A percentile compares a stretch with the other conserved stretches of the same genome.
These are phyloP conservation scores for Neoseiulus cucumeris DNA, from an alignment of 1,140 invertebrate genomes.

Conservation along the genomic window DNA sequence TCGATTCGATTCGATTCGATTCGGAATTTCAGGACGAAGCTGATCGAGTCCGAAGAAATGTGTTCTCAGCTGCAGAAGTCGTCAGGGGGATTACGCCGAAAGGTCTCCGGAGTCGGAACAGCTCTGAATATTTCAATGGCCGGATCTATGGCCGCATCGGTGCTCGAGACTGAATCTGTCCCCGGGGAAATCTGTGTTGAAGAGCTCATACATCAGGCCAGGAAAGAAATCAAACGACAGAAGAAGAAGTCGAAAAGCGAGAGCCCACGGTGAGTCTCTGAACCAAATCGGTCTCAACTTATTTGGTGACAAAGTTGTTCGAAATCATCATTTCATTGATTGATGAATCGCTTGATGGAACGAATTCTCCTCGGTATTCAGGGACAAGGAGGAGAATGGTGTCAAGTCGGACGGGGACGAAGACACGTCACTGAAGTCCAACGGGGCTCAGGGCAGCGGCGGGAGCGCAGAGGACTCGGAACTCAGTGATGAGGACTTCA, in stretches of 20 bases:
- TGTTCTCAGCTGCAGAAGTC: constrained; percentile 42
- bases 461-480: constrained; percentile 30
- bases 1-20: too few relatives aligned
- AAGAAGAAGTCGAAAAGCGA: constrained; percentile 26
- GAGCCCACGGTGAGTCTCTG: constrained; percentile 11
- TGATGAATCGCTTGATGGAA: too few relatives aligned
- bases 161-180: background rate
- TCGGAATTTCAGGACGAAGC: constrained; percentile 39
- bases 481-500: constrained; percentile 25
- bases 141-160: background rate
- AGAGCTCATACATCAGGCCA: constrained; percentile 40
- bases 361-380: too few relatives aligned
- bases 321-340: background rate
- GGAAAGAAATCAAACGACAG: constrained; percentile 41
- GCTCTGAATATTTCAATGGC: background rate
- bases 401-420: constrained; percentile 2
- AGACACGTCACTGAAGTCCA: constrained; percentile 10
- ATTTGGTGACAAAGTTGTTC: background rate
- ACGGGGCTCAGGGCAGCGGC: background rate
- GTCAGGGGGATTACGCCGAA: constrained; percentile 11
- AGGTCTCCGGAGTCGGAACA: background rate
- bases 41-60: constrained; percentile 67
- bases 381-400: constrained; percentile 20
- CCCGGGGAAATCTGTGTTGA: constrained; percentile 12
- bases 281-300: constrained; percentile 12